Conservation (phyloP, 1,140 invertebrate species). For the Solenopsis fugax region DNA sequence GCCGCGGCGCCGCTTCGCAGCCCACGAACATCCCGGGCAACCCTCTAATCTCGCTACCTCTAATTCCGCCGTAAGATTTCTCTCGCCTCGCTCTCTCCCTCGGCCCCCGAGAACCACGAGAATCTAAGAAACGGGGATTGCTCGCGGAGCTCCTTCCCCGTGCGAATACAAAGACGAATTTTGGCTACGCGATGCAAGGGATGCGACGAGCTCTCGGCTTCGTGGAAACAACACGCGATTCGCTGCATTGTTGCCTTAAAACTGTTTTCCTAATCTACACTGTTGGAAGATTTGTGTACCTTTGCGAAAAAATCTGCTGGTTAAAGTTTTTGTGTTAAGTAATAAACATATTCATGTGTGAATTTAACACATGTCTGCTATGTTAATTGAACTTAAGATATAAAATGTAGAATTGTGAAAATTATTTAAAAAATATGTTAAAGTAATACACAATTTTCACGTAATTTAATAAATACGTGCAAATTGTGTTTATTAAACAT, state of each 20-base stretch:
- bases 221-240: neutral
- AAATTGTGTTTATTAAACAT: too few relatives aligned
- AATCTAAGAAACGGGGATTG: conserved; percentile 14
- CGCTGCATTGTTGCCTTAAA: neutral
- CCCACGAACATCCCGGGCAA: conserved; percentile 27
- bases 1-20: conserved; percentile 2
- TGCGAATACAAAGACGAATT: conserved; percentile 5
- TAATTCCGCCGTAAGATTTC: conserved; percentile 50
- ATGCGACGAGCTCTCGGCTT: neutral
- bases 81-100: neutral
- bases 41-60: conserved; percentile 53
- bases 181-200: neutral
- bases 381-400: too few relatives aligned
- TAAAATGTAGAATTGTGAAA: too few relatives aligned
- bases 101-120: neutral
- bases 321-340: too few relatives aligned
- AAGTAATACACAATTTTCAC: too few relatives aligned
- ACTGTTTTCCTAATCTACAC: neutral
- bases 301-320: too few relatives aligned
- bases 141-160: neutral
- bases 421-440: too few relatives aligned
- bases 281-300: too few relatives aligned
- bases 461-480: too few relatives aligned
- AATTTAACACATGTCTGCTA: too few relatives aligned
- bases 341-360: too few relatives aligned